Evolutionary conservation across 2,797 vertebrate genomes (phyloP), one percentile per base, ranked within the genome.

Genomic region (Enteromius mattozi): DNA sequence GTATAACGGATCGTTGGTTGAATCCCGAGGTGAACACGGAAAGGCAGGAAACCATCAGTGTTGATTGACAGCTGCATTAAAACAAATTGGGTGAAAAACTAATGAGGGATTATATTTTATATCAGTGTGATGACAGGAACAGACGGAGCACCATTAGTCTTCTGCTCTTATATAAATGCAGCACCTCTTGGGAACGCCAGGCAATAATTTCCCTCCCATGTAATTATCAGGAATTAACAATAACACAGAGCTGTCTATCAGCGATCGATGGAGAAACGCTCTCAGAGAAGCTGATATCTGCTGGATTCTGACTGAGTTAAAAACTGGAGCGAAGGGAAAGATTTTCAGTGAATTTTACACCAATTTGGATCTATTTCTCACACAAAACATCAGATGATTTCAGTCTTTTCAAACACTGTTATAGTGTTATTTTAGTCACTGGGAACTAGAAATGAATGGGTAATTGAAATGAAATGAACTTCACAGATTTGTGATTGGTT

Each of bases 51-150:
- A 14, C 37, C 71, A 74, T 33, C 16, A 54, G 6, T n/a, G 40
- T 47, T 65, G 37, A 40, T 37, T 47, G 47, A 79, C 2, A 6
- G 27, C 61, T 24, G 78, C 49, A 66, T 79, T 27, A 66, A 40
- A 40, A 13, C 71, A 77, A n/a, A 24, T 30, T 21, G 24, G 59
- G 9, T n/a, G 42, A 35, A 35, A 79, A 79, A 66, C 10, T 35
- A 80, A 80, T 37, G 42, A 66, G 78, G 27, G 27, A 66, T 80
- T 37, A 68, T 19, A 68, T 80, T 35, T 79, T 9, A 49, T 35
- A 66, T 79, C 33, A 79, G 59, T 8, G 21, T 27, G 10, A 47
- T 33, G 72, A 21, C 33, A 6, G 30, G 12, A 66, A 66, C 77
- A 49, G 40, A 40, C 24, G 9, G 56, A 24, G n/a, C 27, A 4